Evolutionary conservation across 2,888 invertebrate genomes (phyloP), one percentile per base, ranked within the genome.

Genomic region (Watsonalla binaria): DNA sequence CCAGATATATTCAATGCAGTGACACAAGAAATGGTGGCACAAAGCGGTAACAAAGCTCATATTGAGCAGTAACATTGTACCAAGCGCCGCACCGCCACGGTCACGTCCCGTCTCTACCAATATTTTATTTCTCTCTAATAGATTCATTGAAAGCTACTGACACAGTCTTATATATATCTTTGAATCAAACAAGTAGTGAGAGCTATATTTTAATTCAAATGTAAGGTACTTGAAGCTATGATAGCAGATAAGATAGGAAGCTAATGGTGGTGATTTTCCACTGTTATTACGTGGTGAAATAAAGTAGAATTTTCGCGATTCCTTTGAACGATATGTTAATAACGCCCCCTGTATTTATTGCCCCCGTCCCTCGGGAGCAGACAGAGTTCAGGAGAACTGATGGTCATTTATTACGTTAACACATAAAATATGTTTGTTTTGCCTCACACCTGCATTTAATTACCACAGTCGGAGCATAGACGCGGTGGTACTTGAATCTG

Each of bases 1-100:
- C 80, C 83, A 89, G 88, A 90, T 90, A 90, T 90, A 90, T 90
- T 90, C 89, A 88, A 89, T 89, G 90, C 88, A 88, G 89, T 90
- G 90, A 90, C 90, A 89, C 84, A 89, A 89, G 89, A 88, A 89
- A 88, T 84, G 82, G 83, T 84, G 85, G 81, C 82, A 80, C 84
- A 81, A 82, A 84, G 85, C 86, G 85, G 86, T 87, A 84, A 87
- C 89, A 89, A 90, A 90, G 87, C 87, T 88, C 84, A 87, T 81
- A 89, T 88, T 86, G 87, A 80, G 82, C 5, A 85, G 84, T 86
- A 80, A 86, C 83, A 81, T 73, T 68, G 70, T 56, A 60, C 67
- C 58, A 47, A 58, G 60, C 51, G 58, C 58, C 59, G 52, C 61
- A 50, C 58, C 62, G 60, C 59, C 60, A 33, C 65, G 69, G 61